A percentile compares a stretch with the other conserved stretches of the same genome.
These are phyloP conservation scores for Xerus rutilus DNA, from an alignment of 2,797 vertebrate genomes.

Conservation along the genomic window DNA sequence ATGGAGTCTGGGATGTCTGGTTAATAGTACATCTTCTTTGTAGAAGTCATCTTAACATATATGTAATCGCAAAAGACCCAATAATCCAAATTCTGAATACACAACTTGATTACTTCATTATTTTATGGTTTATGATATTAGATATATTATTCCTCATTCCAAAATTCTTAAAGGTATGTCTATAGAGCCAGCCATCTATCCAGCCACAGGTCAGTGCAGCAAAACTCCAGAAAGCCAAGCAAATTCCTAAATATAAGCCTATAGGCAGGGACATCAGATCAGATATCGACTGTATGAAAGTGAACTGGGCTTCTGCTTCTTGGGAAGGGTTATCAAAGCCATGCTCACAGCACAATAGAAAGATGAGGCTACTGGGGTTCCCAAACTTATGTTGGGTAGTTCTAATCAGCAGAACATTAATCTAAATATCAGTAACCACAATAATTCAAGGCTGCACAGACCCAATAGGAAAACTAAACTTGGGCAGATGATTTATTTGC, in stretches of 20 bases:
- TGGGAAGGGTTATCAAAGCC: background rate
- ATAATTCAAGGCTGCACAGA: background rate
- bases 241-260: background rate
- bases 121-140: background rate
- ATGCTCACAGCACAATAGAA: background rate
- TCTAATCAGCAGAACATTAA: background rate
- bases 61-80: background rate
- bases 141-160: background rate
- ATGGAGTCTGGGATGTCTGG: rapidly evolving
- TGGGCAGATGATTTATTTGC: background rate
- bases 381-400: background rate
- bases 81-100: background rate
- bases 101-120: background rate
- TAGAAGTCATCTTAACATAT: background rate
- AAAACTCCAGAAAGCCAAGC: slow-evolving; percentile 6
- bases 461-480: background rate
- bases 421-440: background rate
- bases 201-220: background rate
- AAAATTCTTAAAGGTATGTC: background rate
- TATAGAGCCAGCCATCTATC: background rate
- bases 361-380: background rate
- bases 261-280: rapidly evolving
- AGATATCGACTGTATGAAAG: background rate
- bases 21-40: background rate
- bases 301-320: background rate